Evolutionary conservation across 2,113 vertebrate genomes (phyloP).

Genomic region (Indicator indicator): DNA sequence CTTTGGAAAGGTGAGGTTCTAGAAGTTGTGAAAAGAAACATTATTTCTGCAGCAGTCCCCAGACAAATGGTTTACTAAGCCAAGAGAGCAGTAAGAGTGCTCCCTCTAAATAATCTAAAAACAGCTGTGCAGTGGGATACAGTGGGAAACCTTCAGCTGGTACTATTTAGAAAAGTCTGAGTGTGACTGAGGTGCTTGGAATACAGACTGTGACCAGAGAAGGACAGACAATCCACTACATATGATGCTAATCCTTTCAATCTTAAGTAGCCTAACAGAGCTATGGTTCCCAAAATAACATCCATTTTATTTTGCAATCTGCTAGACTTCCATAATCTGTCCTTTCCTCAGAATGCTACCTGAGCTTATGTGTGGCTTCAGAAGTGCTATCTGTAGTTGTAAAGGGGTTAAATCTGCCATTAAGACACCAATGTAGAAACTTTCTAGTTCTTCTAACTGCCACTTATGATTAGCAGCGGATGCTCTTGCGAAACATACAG

Average conservation of each 20-base stretch:
- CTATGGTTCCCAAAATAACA: background rate
- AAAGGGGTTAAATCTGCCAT: slow-evolving; percentile 55
- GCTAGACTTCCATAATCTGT: background rate
- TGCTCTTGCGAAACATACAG: background rate
- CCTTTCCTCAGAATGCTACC: background rate
- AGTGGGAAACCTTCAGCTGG: slow-evolving; percentile 69
- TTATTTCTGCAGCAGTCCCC: slow-evolving; percentile 28
- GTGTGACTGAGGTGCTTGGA: slow-evolving; percentile 45
- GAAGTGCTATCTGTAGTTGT: background rate
- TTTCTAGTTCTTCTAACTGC: slow-evolving; percentile 40
- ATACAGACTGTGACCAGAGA: slow-evolving; percentile 35
- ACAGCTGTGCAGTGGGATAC: slow-evolving; percentile 57
- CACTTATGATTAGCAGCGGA: slow-evolving; percentile 51
- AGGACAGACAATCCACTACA: slow-evolving; percentile 56
- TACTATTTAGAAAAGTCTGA: slow-evolving; percentile 25
- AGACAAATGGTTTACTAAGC: slow-evolving; percentile 45
- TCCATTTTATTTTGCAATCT: background rate
- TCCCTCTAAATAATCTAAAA: slow-evolving; percentile 14
- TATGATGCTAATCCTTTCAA: slow-evolving; percentile 57
- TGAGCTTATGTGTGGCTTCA: background rate
- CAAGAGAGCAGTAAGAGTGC: background rate
- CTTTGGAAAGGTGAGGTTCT: background rate
- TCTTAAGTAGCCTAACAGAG: slow-evolving; percentile 41
- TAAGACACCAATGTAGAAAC: slow-evolving; percentile 50
- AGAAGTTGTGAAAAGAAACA: background rate